phyloP scores from a whole-genome alignment of 2,797 vertebrate species.

The Chiroxiphia lanceolata region DNA sequence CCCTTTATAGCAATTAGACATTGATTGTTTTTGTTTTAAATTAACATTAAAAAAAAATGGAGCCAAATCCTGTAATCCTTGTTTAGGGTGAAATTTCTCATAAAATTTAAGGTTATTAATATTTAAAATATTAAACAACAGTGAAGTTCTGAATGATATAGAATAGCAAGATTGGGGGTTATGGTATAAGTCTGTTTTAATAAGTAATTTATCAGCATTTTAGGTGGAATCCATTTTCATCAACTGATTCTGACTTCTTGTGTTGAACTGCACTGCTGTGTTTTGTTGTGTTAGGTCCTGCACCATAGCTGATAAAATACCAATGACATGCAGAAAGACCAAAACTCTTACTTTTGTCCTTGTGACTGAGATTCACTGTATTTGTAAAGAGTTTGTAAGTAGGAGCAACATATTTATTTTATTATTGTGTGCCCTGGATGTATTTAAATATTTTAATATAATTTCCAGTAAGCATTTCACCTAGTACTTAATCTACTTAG shows the following conservation, averaged over 20 bases:
- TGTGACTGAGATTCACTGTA: background rate
- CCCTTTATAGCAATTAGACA: background rate
- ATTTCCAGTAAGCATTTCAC: background rate
- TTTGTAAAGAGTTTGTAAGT: background rate
- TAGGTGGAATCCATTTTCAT: background rate
- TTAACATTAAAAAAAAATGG: background rate
- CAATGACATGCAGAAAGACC: background rate
- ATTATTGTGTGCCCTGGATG: background rate
- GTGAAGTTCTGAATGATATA: background rate
- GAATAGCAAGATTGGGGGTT: background rate
- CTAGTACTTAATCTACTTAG: background rate
- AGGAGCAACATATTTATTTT: background rate
- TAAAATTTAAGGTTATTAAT: background rate
- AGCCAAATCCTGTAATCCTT: background rate
- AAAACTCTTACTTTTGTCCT: background rate
- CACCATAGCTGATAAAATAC: background rate
- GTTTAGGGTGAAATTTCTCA: background rate
- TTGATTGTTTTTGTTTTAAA: background rate
- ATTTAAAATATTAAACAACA: background rate
- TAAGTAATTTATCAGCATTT: background rate
- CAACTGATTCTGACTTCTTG: background rate
- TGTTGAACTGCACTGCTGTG: background rate
- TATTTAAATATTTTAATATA: background rate
- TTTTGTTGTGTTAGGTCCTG: background rate
- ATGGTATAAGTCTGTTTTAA: background rate